Evolutionary conservation across 1,140 invertebrate species (phyloP), one percentile per base, ranked within the genome.

Genomic region (Heliconius melpomene): DNA sequence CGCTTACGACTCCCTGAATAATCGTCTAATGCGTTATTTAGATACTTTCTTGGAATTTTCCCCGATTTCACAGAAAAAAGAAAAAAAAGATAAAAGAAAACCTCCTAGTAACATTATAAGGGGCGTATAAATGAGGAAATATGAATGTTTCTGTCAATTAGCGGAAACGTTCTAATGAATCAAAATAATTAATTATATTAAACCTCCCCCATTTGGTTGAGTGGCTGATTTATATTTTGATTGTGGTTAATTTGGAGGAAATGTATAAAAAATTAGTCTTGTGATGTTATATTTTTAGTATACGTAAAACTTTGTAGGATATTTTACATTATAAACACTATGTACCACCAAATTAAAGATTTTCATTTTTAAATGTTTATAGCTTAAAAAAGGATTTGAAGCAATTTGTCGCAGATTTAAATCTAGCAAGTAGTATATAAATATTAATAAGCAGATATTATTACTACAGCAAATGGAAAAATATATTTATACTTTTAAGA

Each of bases 161-260:
- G 79, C 38, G 18, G 20, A 77, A 80, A 80, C 71, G 75, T 75
- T 77, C 23, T 77, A 77, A 80, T 80, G 72, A 80, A 80, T 80
- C 79, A 74, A 77, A 77, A 73, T 75, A 80, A 77, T 77, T 80
- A 73, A 77, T 77, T 72, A 40, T 32, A 79, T 79, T 75, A 74
- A 75, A 75, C 7, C 72, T 74, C 78, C 60, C 71, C 46, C n/a
- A 76, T 80, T 80, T 40, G 26, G 74, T 36, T 80, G 70, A 73
- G 29, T 72, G 77, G 70, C 46, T 38, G 52, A 73, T 78, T 78
- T 73, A 73, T 71, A 70, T 26, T 66, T 72, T 40, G 71, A 72
- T 36, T 38, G 71, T 72, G 71, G 71, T 26, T 72, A 66, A 66
- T 66, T 66, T 66, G 18, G 2, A 29, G 26, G 26, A 23, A 66